Base-by-base conservation (phyloP, 2,797 vertebrate genomes). In the Dicrostonyx torquatus region DNA sequence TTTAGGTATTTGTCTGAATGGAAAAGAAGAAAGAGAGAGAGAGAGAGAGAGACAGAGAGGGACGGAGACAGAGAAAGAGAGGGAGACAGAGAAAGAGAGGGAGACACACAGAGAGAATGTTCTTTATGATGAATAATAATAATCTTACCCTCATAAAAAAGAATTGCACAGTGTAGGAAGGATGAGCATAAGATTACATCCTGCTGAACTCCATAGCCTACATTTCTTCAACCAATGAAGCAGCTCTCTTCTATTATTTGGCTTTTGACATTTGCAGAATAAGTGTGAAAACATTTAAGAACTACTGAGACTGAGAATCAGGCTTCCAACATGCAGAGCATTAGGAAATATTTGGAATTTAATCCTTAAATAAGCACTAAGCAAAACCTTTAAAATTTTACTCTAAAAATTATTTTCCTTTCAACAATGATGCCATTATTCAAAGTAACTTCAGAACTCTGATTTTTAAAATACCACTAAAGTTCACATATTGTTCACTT, bases 381-480 rank as follows among this genome's bases (percentile, higher is more conserved):
- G 73, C 2, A 89, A 20, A 64, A 40, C 1, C 10, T 29, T 84
- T 93, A n/a, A 95, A 84, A 91, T 79, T 34, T 5, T 40, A 85
- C 66, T 94, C 17, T 89, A 24, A 87, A 90, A 88, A 89, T 50
- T 91, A 4, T 37, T 0, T 53, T 58, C 87, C 55, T 58, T 87
- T 29, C 17, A 78, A 83, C 68, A 84, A 53, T 89, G 17, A 29
- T 92, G 17, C 50, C 85, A 84, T 87, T 87, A 62, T 73, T 89
- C 37, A 73, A 92, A 91, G 34, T 22, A 89, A 20, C 84, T 91
- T 96, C 83, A 70, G 53, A 89, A 78, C 37, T 84, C 22, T 1
- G 48, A 34, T 92, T 94, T 96, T 96, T 58, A 70, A 75, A 53
- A 94, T 84, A 83, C n/a, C 17, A 50, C 4, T 31, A 70, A 31